Percentiles rank a stretch among this genome's conserved stretches.
These are phyloP conservation scores for Anastrepha ludens DNA, from an alignment of 1,140 invertebrate species.

Conservation along the genomic window DNA sequence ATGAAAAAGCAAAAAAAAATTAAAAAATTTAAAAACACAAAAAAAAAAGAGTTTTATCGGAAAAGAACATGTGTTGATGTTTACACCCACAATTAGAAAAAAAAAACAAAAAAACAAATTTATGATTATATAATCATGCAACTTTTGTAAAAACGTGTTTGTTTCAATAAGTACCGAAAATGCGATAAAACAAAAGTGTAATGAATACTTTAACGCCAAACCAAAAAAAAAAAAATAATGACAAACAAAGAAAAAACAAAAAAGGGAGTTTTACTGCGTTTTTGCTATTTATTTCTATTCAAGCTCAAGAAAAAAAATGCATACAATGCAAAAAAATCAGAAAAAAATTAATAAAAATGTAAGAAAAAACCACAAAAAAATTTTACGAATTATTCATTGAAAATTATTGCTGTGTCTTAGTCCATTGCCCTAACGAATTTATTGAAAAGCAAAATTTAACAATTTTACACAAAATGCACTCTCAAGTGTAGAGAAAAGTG, in stretches of 20 bases:
- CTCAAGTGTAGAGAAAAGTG: neutral
- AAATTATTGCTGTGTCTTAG: constrained; percentile 52
- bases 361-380: neutral
- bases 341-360: neutral
- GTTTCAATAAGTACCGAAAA: constrained; percentile 13
- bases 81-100: constrained; percentile 11
- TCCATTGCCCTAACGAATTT: constrained; percentile 52
- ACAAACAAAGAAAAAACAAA: too few species aligned
- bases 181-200: neutral
- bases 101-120: neutral
- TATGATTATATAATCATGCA: neutral
- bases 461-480: constrained; percentile 26
- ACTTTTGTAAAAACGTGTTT: constrained; percentile 18
- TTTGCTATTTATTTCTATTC: constrained; percentile 46
- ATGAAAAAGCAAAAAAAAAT: neutral
- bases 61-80: constrained; percentile 14
- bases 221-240: neutral
- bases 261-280: constrained; percentile 49
- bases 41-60: constrained; percentile 35
- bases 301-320: neutral
- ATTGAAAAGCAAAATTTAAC: constrained; percentile 50
- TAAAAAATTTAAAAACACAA: neutral
- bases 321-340: constrained; percentile 12
- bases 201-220: constrained; percentile 44
- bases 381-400: constrained; percentile 50